Base-by-base conservation (phyloP, 64 coral and sea anemone genomes). In the Stichodactyla mertensii region DNA sequence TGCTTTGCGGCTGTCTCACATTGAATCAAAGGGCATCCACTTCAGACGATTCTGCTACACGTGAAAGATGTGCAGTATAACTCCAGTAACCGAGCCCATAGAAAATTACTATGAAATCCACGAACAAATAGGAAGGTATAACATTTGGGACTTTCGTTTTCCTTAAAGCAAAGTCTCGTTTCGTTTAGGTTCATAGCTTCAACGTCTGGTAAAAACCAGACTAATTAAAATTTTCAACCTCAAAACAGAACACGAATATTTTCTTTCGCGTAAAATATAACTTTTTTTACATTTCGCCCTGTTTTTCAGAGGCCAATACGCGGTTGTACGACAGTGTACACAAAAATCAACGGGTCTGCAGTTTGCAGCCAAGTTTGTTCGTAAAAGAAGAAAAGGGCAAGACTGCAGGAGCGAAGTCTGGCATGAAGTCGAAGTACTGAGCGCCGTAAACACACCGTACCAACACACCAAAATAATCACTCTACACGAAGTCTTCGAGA, bases 321-420 rank as follows among this genome's bases (percentile, higher is more conserved):
- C 94, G 10, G 94, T 97, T 31, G 94, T 97, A 1, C 87, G 92
- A 51, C 64, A 84, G 52, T 92, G 90, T 78, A 80, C 62, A 14
- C 88, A 97, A 55, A 97, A 97, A 79, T 69, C 91, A 36, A 90
- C 91, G 6, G 91, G 86, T 12, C 91, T 89, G 53, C 90, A 97
- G 89, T 97, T 87, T n/a, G 94, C 94, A 15, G 94, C 94, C 1
- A 97, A 97, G 61, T 97, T 97, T 88, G 94, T 97, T n/a, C 88
- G 94, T 31, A 97, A 97, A 62, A 86, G 94, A 93, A 93, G 94
- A 52, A 97, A 97, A 92, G 94, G 94, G 19, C 88, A 97, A 77
- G 94, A 97, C n/a, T 97, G 94, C 16, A 84, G 94, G 19, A 79
- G 89, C 22, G 94, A 97, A 83, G 94, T 97, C 6, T 97, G 94